phyloP scores from a whole-genome alignment of 1,140 invertebrate species.

The Drosophila tropicalis region DNA sequence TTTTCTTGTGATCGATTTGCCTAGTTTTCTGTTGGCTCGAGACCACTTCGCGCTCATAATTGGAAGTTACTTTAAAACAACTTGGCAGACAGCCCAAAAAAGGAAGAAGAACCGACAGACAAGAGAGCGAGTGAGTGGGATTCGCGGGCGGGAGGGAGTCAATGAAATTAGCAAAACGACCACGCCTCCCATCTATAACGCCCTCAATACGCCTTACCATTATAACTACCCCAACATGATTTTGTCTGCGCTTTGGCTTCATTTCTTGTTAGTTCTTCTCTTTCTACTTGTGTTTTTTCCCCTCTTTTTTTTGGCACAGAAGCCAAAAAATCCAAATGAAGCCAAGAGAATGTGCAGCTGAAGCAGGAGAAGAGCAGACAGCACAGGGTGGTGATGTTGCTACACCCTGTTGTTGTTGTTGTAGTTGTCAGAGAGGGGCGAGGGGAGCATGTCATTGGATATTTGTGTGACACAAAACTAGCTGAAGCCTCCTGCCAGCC shows the following conservation, averaged over 20 bases:
- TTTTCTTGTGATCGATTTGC: constrained; percentile 1
- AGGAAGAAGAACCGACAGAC: no score
- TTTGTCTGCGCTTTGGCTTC: constrained; percentile 54
- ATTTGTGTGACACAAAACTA: constrained; percentile 78
- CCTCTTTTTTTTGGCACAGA: constrained; percentile 62
- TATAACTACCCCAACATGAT: constrained; percentile 46
- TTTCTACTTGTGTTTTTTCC: constrained; percentile 9
- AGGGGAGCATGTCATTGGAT: constrained; percentile 65
- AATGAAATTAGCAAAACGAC: constrained; percentile 75
- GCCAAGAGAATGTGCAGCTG: constrained; percentile 67
- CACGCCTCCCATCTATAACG: constrained; percentile 39
- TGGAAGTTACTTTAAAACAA: constrained; percentile 29
- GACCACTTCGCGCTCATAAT: constrained; percentile 30
- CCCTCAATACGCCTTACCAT: constrained; percentile 11
- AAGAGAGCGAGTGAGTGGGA: not conserved
- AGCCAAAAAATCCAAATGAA: constrained; percentile 78
- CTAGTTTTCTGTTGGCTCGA: not conserved
- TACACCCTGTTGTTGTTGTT: no score
- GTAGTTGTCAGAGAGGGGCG: no score
- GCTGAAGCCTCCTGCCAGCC: constrained; percentile 27
- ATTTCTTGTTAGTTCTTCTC: constrained; percentile 20
- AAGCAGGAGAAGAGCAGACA: not conserved
- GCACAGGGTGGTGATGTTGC: not conserved
- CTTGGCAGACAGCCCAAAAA: constrained; percentile 61
- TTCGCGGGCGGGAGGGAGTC: constrained; percentile 34